phyloP scores from a whole-genome alignment of 2,797 vertebrate species.

The Notolepis coatsorum region DNA sequence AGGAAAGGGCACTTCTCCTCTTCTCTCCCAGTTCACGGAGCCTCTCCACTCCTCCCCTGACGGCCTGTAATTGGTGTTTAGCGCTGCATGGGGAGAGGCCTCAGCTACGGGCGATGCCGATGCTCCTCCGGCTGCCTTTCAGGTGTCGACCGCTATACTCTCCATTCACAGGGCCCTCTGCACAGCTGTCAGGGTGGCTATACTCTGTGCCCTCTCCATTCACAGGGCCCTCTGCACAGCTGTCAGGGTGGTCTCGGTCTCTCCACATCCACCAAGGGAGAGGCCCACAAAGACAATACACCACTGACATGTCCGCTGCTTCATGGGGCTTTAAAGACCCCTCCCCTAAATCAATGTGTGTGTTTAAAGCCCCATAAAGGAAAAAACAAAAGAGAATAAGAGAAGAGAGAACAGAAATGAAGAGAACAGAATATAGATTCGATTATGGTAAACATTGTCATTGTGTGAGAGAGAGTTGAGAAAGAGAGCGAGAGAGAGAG shows the following conservation, averaged over 20 bases:
- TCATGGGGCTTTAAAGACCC: no score
- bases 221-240: background rate
- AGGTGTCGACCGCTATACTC: slow-evolving; percentile 41
- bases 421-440: background rate
- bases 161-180: slow-evolving; percentile 36
- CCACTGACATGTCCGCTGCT: no score
- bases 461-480: background rate
- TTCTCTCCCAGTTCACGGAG: slow-evolving; percentile 36
- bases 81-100: slow-evolving; percentile 36
- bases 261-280: no score
- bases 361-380: no score
- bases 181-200: slow-evolving; percentile 19
- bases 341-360: no score
- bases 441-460: background rate
- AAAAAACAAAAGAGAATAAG: no score
- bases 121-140: slow-evolving; percentile 44
- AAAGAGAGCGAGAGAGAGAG: background rate
- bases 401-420: no score
- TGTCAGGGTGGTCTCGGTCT: background rate
- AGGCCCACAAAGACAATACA: no score
- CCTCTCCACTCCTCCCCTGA: slow-evolving; percentile 35
- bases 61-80: slow-evolving; percentile 64
- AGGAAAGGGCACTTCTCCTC: slow-evolving; percentile 23
- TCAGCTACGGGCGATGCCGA: slow-evolving; percentile 49
- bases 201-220: slow-evolving; percentile 1